phyloP scores from a whole-genome alignment of 1,140 invertebrate genomes.

The Psix sp. region DNA sequence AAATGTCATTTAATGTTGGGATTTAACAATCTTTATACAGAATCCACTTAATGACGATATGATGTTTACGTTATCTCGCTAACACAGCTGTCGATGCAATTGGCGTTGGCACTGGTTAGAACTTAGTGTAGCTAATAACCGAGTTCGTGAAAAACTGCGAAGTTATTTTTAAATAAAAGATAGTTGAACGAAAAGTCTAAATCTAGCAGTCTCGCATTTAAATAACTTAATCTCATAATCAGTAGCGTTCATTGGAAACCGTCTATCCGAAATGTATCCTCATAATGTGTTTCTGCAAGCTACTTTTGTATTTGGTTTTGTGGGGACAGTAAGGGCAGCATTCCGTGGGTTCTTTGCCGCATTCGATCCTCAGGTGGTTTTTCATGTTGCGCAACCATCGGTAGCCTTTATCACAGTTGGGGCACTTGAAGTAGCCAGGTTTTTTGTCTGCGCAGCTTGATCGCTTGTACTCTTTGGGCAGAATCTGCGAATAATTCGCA shows the following conservation, averaged over 20 bases:
- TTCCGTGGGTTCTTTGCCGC: conserved; percentile 75
- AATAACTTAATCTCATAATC: too few relatives aligned
- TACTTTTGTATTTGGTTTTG: conserved; percentile 71
- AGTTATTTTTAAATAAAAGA: not conserved
- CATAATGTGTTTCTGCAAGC: conserved; percentile 70
- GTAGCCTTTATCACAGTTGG: conserved; percentile 77
- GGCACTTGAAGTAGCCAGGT: conserved; percentile 72
- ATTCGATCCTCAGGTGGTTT: conserved; percentile 77
- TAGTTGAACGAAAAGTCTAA: too few relatives aligned
- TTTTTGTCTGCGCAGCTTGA: conserved; percentile 61
- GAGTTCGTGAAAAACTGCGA: not conserved
- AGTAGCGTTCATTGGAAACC: not conserved
- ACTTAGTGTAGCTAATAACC: not conserved
- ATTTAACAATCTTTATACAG: conserved; percentile 44
- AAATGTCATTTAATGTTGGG: conserved; percentile 38
- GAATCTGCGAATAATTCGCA: conserved; percentile 35
- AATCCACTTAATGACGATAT: conserved; percentile 27
- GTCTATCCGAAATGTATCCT: conserved; percentile 69
- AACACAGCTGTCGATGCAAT: conserved; percentile 6
- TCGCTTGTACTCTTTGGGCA: conserved; percentile 37
- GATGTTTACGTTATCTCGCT: conserved; percentile 30
- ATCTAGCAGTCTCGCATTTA: too few relatives aligned
- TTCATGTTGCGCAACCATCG: conserved; percentile 77
- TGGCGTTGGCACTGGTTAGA: conserved; percentile 8
- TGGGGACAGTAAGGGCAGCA: conserved; percentile 75